Conservation (phyloP, 2,888 invertebrate genomes). For the Mesochorus sp. region DNA sequence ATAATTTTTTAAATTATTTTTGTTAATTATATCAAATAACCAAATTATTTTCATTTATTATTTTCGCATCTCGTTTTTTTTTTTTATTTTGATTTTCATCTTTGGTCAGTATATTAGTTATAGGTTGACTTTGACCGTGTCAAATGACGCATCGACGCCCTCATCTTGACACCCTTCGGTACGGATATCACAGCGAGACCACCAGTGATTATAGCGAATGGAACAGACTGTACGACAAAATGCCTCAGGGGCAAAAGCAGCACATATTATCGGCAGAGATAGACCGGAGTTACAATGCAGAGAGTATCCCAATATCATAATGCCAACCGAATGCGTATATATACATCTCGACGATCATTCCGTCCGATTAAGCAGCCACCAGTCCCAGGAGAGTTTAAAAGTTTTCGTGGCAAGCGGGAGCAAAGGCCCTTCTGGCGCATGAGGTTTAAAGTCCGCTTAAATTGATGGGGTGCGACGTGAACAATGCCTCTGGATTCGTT, state of each 20-base stretch:
- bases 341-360: constrained; percentile 72
- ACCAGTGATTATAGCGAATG: neutral
- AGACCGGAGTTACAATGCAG: constrained; percentile 7
- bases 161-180: constrained; percentile 19
- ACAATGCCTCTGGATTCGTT: constrained; percentile 69
- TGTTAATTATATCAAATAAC: too few species aligned
- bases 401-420: constrained; percentile 57
- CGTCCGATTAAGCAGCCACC: constrained; percentile 72
- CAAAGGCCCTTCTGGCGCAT: neutral
- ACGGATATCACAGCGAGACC: neutral
- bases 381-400: constrained; percentile 69
- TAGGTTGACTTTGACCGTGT: constrained; percentile 46
- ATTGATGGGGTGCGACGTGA: constrained; percentile 70
- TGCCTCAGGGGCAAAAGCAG: constrained; percentile 6
- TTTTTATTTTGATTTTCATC: neutral
- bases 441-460: constrained; percentile 62
- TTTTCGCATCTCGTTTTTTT: neutral
- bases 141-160: constrained; percentile 69
- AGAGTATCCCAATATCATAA: constrained; percentile 31
- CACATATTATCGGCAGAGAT: constrained; percentile 2
- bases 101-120: neutral
- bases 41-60: too few species aligned
- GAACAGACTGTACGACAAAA: neutral
- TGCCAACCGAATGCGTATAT: constrained; percentile 23
- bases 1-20: too few species aligned